Evolutionary conservation across 2,888 invertebrate species (phyloP).

Genomic region (Euphydryas editha): DNA sequence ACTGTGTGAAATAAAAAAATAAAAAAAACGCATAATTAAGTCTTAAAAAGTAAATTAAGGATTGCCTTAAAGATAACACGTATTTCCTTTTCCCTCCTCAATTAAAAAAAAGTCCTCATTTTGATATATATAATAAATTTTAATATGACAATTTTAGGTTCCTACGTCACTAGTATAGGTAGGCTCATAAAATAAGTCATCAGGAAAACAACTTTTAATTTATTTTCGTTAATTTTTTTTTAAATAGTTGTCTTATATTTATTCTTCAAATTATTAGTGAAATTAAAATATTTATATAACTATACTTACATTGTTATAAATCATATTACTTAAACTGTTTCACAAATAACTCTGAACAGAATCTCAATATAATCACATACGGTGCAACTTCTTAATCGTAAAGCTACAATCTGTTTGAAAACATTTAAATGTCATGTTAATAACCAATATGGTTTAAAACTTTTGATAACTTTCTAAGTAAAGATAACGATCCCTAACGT

Average conservation of each 20-base stretch:
- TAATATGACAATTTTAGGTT: too few relatives aligned
- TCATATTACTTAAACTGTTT: not conserved
- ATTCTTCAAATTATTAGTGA: not conserved
- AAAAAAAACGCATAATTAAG: not conserved
- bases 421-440: constrained; percentile 20
- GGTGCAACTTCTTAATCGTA: constrained; percentile 5
- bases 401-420: constrained; percentile 1
- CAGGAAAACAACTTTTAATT: too few relatives aligned
- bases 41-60: not conserved
- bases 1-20: not conserved
- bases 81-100: too few relatives aligned
- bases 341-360: not conserved
- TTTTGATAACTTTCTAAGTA: constrained; percentile 51
- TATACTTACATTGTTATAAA: not conserved
- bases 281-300: not conserved
- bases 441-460: constrained; percentile 35
- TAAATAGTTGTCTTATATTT: too few relatives aligned
- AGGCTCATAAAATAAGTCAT: too few relatives aligned
- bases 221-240: too few relatives aligned
- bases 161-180: too few relatives aligned
- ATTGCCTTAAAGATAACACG: not conserved
- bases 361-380: not conserved
- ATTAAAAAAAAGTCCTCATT: too few relatives aligned
- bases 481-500: constrained; percentile 23
- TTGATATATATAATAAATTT: not conserved